phyloP scores from a whole-genome alignment of 1,140 invertebrate genomes.

The Tetragonula clypearis region DNA sequence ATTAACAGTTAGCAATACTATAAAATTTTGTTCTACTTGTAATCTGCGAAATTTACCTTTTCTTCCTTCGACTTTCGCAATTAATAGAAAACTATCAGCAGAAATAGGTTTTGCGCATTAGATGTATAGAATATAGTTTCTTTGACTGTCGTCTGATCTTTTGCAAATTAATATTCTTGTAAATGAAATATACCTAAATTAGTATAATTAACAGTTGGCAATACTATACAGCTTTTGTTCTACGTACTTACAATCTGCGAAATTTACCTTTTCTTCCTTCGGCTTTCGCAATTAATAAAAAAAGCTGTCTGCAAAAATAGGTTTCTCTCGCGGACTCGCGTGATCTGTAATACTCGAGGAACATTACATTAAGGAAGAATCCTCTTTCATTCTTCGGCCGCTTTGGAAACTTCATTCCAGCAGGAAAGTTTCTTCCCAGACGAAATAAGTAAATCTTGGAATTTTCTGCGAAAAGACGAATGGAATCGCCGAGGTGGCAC shows the following conservation, averaged over 20 bases:
- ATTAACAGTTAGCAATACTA: too few species aligned
- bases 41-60: too few species aligned
- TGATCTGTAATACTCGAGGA: neutral
- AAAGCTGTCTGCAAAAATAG: neutral
- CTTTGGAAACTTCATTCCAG: neutral
- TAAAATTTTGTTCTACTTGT: too few species aligned
- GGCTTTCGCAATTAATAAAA: neutral
- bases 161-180: neutral
- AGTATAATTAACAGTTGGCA: too few species aligned
- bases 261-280: too few species aligned
- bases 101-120: too few species aligned
- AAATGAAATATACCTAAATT: neutral
- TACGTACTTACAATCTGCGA: too few species aligned
- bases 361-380: conserved; percentile 1
- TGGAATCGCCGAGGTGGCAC: neutral
- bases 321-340: neutral
- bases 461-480: conserved; percentile 25
- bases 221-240: too few species aligned
- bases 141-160: neutral
- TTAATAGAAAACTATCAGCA: too few species aligned
- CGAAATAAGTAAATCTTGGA: conserved; percentile 27
- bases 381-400: too few species aligned
- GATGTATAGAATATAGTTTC: neutral
- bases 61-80: too few species aligned
- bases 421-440: neutral